phyloP scores from a whole-genome alignment of 2,888 invertebrate species.

The Antheraea yamamai region DNA sequence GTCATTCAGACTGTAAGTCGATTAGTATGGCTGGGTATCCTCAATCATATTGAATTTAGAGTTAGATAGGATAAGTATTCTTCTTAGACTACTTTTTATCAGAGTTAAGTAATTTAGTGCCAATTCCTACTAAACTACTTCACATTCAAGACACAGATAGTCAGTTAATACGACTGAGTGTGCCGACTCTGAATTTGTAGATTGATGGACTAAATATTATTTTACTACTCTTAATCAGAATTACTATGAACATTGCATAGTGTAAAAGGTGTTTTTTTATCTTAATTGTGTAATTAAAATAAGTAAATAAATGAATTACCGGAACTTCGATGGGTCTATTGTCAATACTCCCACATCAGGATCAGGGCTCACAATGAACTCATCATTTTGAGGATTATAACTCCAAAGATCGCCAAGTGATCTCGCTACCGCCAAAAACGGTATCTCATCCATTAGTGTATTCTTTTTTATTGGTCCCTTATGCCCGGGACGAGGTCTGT shows the following conservation, averaged over 20 bases:
- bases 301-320: conserved; percentile 57
- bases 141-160: no score
- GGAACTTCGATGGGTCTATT: conserved; percentile 88
- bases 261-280: background rate
- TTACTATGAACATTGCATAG: background rate
- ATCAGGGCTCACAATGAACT: conserved; percentile 98
- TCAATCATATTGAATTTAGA: no score
- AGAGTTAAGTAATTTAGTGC: no score
- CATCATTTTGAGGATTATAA: conserved; percentile 93
- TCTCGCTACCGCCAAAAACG: conserved; percentile 97
- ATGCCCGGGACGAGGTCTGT: conserved; percentile 90
- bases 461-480: conserved; percentile 93
- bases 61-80: no score
- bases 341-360: conserved; percentile 95
- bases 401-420: conserved; percentile 99
- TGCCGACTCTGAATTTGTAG: no score
- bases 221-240: no score
- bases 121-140: no score
- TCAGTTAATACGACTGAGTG: no score
- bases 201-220: no score
- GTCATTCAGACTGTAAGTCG: no score
- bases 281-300: background rate
- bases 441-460: conserved; percentile 95
- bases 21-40: no score
- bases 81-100: no score